Evolutionary conservation across 37 sponge, comb jelly and placozoan genomes (phyloP).

Genomic region (Petrosia ficiformis): DNA sequence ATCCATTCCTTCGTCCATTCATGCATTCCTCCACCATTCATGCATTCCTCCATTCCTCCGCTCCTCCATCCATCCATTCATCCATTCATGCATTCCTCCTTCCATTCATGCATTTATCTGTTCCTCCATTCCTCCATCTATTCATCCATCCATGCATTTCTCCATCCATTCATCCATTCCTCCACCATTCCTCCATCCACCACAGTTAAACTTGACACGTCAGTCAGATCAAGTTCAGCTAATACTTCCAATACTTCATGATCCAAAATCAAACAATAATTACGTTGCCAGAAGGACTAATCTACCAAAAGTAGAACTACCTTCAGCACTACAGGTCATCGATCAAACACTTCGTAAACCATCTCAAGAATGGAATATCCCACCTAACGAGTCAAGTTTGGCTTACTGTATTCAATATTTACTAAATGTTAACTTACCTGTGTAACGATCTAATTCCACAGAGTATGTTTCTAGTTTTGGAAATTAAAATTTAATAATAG

Average conservation of each 20-base stretch:
- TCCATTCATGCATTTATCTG: too few species aligned
- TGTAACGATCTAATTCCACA: too few species aligned
- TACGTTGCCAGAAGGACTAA: not conserved
- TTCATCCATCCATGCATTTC: too few species aligned
- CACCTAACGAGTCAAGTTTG: not conserved
- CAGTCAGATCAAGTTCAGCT: conserved; percentile 1
- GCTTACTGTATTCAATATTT: not conserved
- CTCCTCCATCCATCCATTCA: too few species aligned
- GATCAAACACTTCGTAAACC: not conserved
- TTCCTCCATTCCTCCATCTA: not conserved
- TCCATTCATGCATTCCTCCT: too few species aligned
- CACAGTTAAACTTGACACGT: conserved; percentile 14
- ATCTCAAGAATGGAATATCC: not conserved
- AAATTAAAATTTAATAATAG: too few species aligned
- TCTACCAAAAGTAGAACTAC: not conserved
- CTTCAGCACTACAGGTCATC: not conserved
- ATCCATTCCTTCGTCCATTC: too few species aligned
- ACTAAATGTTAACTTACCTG: not conserved
- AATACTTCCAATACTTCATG: conserved; percentile 41
- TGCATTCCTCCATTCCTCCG: not conserved
- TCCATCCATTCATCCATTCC: too few species aligned
- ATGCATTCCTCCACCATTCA: too few species aligned
- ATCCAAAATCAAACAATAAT: conserved; percentile 48
- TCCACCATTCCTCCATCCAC: too few species aligned
- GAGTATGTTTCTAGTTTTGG: too few species aligned